phyloP scores from a whole-genome alignment of 2,113 vertebrate genomes.

The Ciconia boyciana region DNA sequence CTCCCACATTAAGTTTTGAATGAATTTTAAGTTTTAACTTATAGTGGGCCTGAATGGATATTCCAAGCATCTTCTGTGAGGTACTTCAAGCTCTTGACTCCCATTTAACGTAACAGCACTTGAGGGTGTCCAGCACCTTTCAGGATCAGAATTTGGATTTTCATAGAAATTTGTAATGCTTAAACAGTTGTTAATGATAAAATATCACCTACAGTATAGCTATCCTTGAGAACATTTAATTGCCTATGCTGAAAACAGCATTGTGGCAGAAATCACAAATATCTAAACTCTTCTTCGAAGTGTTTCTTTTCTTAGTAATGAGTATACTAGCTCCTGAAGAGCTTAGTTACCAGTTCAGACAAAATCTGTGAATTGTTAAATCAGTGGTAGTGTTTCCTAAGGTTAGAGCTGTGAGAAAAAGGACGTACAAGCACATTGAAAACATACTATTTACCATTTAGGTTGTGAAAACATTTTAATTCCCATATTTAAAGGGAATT shows the following conservation, averaged over 20 bases:
- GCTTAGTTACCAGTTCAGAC: background rate
- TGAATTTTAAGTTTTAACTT: background rate
- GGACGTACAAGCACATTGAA: background rate
- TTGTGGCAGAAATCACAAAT: background rate
- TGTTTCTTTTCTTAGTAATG: background rate
- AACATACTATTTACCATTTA: conserved; percentile 14
- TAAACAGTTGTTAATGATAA: background rate
- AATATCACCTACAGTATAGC: background rate
- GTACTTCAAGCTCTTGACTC: background rate
- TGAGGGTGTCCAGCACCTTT: background rate
- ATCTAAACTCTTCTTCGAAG: background rate
- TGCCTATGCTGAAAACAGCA: background rate
- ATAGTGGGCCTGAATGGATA: background rate
- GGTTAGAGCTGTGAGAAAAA: background rate
- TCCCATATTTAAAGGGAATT: conserved; percentile 2
- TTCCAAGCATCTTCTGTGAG: background rate
- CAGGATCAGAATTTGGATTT: background rate
- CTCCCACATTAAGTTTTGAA: background rate
- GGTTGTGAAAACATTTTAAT: conserved; percentile 20
- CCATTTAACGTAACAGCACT: background rate
- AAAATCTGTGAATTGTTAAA: background rate
- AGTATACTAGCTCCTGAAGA: background rate
- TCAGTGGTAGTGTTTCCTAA: background rate
- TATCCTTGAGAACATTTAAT: background rate
- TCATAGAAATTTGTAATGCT: background rate